These are phyloP conservation scores for Cervus canadensis DNA, from an alignment of 2,113 vertebrate genomes.

Conservation along the genomic window DNA sequence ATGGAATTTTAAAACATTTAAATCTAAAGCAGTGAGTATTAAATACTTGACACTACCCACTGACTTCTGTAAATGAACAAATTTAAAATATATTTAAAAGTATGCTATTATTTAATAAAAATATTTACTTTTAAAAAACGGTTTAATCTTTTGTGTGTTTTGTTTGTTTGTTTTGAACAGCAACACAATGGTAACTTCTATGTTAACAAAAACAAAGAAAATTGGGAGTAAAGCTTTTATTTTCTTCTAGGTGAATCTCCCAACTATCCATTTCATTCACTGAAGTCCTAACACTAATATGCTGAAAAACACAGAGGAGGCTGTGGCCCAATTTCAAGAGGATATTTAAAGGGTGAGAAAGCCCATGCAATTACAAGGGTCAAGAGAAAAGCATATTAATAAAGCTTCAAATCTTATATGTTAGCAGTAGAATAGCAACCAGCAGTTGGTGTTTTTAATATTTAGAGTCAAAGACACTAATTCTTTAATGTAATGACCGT, in stretches of 20 bases:
- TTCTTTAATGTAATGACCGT: conserved; percentile 19
- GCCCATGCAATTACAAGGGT: conserved; percentile 49
- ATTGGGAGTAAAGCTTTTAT: background rate
- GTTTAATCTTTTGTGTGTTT: background rate
- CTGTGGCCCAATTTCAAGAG: background rate
- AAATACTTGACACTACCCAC: background rate
- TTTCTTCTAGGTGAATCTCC: background rate
- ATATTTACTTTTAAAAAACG: background rate
- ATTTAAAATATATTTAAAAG: background rate
- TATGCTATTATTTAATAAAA: background rate
- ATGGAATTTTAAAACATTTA: conserved; percentile 6
- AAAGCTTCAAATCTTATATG: conserved; percentile 33
- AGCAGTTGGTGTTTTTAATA: conserved; percentile 30
- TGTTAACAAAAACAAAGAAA: conserved; percentile 10
- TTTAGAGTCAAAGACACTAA: background rate
- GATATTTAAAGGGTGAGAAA: conserved; percentile 22
- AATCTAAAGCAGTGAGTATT: background rate
- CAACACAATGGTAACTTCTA: background rate
- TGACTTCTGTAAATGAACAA: conserved; percentile 9
- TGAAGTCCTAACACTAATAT: background rate
- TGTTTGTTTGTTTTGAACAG: background rate
- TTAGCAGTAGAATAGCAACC: background rate
- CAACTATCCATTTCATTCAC: background rate
- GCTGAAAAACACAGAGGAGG: conserved; percentile 26
- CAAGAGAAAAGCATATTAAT: conserved; percentile 60